These are phyloP conservation scores for Poecilia picta DNA, from an alignment of 2,797 vertebrate genomes.

Conservation along the genomic window DNA sequence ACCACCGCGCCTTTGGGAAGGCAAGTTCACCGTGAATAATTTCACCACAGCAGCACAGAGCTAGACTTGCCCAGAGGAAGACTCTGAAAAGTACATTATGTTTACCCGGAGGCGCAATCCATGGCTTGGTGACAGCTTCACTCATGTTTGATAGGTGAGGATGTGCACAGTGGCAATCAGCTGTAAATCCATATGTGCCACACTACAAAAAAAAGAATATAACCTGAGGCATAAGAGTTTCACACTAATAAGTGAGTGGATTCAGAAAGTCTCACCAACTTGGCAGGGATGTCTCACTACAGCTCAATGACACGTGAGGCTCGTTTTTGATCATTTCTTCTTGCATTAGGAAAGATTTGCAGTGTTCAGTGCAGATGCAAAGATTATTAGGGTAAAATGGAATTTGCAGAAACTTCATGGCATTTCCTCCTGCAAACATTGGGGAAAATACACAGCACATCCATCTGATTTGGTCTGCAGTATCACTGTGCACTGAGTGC, in stretches of 20 bases:
- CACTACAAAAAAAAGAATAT: constrained; percentile 34
- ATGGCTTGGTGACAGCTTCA: constrained; percentile 54
- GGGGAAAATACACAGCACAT: background rate
- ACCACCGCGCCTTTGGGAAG: constrained; percentile 60
- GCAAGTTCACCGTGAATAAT: constrained; percentile 71
- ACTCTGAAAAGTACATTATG: constrained; percentile 66
- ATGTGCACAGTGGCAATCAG: constrained; percentile 56
- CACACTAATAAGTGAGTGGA: constrained; percentile 39
- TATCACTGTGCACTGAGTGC: background rate
- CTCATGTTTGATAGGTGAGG: constrained; percentile 53
- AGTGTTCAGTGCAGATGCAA: constrained; percentile 6
- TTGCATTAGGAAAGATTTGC: constrained; percentile 9
- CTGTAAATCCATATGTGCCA: constrained; percentile 40
- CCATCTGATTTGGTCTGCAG: background rate
- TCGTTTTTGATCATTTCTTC: constrained; percentile 9
- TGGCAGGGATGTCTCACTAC: constrained; percentile 14
- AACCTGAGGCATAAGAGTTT: constrained; percentile 24
- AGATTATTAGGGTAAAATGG: constrained; percentile 6
- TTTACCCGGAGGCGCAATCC: constrained; percentile 46
- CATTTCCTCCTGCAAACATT: background rate
- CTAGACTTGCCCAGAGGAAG: constrained; percentile 55
- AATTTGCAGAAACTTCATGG: background rate
- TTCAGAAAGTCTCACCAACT: constrained; percentile 25
- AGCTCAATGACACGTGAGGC: constrained; percentile 7
- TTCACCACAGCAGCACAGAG: constrained; percentile 52